Base-by-base conservation (phyloP, 2,113 vertebrate genomes). In the Pteropus alecto region DNA sequence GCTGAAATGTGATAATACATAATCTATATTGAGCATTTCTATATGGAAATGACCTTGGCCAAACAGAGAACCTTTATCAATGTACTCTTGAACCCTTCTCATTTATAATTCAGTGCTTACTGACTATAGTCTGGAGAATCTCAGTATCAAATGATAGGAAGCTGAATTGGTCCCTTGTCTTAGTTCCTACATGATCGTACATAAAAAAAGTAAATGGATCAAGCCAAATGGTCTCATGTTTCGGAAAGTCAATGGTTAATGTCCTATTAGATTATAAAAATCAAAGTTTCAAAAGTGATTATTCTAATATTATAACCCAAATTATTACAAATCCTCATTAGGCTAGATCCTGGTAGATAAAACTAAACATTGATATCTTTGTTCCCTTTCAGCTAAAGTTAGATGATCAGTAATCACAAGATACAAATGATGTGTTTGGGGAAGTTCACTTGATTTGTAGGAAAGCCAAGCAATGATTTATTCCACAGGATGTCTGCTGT, bases 341-440 rank as follows among this genome's bases (percentile, higher is more conserved):
- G 79, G 70, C 65, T 78, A 86, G 67, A 93, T 91, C 41, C n/a
- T 51, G 46, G 19, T 68, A 41, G 61, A 54, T 94, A 87, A 90
- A 93, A n/a, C 61, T 71, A 30, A 86, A 81, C 93, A 77, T 43
- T 77, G 28, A 77, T 81, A 48, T 93, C 88, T 94, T 94, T 93
- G 56, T 68, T 54, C 41, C 74, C 48, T 68, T 96, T 91, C 74
- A 46, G 61, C 68, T 86, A 90, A 82, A 82, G 91, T 93, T 96
- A 95, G 54, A 79, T 70, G 43, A 74, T 79, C 94, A 89, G 88
- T 96, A 95, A 94, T 96, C 56, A 86, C 46, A 41, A 95, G 94
- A 97, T 96, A 97, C 93, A 98, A 97, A 98, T 97, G 96, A 97
- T 90, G 97, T 97, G 97, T 96, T 88, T 95, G 95, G 89, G 67